A percentile compares a stretch with the other conserved stretches of the same genome.
These are phyloP conservation scores for Enteromius argenteus DNA, from an alignment of 2,797 vertebrate species.

Conservation along the genomic window DNA sequence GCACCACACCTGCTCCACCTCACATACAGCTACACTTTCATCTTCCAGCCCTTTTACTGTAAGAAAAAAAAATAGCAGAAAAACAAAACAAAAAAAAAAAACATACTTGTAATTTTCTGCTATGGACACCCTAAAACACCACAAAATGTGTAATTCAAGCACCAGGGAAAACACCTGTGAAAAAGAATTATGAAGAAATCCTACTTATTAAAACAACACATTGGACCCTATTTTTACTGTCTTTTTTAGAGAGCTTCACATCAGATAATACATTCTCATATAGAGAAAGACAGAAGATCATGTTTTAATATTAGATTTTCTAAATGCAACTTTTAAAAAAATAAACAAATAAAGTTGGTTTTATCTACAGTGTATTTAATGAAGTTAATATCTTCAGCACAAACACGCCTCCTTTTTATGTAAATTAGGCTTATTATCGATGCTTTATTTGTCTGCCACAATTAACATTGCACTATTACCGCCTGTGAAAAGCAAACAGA, in stretches of 20 bases:
- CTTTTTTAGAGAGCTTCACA: too few species aligned
- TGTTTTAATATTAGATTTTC: neutral
- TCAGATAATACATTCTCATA: neutral
- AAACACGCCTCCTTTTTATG: neutral
- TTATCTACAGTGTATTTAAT: neutral
- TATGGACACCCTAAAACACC: too few species aligned
- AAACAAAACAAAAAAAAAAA: too few species aligned
- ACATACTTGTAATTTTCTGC: too few species aligned
- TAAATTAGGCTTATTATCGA: neutral
- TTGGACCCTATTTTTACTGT: too few species aligned
- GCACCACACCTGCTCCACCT: constrained; percentile 43
- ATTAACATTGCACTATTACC: neutral
- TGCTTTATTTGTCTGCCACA: neutral
- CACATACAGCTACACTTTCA: neutral
- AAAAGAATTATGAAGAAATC: too few species aligned
- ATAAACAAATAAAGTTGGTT: neutral
- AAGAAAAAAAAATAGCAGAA: too few species aligned
- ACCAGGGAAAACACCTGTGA: too few species aligned
- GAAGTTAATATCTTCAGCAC: neutral
- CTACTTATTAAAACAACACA: too few species aligned
- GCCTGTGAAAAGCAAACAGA: neutral
- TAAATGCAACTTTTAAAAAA: neutral
- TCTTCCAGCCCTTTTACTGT: neutral
- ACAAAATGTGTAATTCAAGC: too few species aligned
- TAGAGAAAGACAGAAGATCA: neutral